Evolutionary conservation across 1,140 invertebrate genomes (phyloP), one percentile per base, ranked within the genome.

Genomic region (Drosophila insularis): DNA sequence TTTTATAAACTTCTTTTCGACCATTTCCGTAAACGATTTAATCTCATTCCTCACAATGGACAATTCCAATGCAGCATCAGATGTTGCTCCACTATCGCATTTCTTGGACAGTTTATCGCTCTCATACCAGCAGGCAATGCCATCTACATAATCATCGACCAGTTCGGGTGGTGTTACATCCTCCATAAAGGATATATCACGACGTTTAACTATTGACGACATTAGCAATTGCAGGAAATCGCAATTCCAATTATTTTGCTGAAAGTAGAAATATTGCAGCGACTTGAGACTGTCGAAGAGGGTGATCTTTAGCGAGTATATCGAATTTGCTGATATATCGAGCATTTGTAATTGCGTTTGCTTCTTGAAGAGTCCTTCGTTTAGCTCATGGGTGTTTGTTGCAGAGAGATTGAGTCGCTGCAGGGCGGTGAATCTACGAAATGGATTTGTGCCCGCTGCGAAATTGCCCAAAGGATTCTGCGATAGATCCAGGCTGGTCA

Each of bases 221-320:
- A 91, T 91, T 13, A 91, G 40, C 32, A 91, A 59, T 62, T 91
- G 90, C 31, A 91, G 63, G 43, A 91, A 91, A 37, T 91, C 90
- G 54, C 90, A 91, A 50, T 91, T 91, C 90, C 90, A 91, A 54
- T 91, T 91, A 53, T 91, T 91, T 70, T 90, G 80, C 71, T 91
- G 86, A 76, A 91, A 91, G 75, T 91, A 86, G 73, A 91, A 91
- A 78, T 91, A 91, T 77, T 91, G 86, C 77, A 91, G 67, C 4
- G 77, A 63, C 71, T 91, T 91, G 32, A 91, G 58, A 46, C 70
- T 82, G 23, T 90, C 90, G 63, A 91, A 91, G 46, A 91, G 55
- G 3, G 79, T 90, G 71, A 90, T 87, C 71, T 91, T 91, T 27
- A 91, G 46, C 23, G 77, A 90, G 64, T 89, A 91, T 4, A 91